phyloP scores from a whole-genome alignment of 2,113 vertebrate species.

The Tamias sibiricus region DNA sequence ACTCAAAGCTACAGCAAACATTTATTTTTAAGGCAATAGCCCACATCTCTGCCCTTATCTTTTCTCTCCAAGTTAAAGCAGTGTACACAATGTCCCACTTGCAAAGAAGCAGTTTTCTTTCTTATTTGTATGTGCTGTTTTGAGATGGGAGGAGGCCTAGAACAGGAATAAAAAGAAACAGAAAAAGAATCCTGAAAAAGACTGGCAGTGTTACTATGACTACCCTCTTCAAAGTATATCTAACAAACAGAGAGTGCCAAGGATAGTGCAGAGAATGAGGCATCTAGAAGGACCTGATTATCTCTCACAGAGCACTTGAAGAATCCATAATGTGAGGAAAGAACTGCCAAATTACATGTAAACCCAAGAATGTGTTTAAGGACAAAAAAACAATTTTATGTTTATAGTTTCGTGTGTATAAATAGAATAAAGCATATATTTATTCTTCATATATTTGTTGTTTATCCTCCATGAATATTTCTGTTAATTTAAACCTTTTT shows the following conservation, averaged over 20 bases:
- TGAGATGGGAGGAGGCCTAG: neutral
- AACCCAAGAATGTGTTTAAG: neutral
- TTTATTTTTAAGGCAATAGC: neutral
- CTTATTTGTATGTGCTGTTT: neutral
- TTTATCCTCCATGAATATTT: constrained; percentile 1
- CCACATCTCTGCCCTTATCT: neutral
- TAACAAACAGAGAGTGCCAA: neutral
- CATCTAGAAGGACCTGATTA: neutral
- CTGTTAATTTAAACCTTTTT: neutral
- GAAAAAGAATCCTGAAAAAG: neutral
- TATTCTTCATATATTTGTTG: neutral
- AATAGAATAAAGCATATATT: neutral
- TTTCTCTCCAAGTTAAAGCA: neutral
- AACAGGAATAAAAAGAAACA: neutral
- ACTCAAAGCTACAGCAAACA: neutral
- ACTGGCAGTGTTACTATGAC: neutral
- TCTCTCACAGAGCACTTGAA: neutral
- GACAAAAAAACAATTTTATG: neutral
- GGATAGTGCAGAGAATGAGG: neutral
- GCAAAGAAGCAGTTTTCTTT: neutral
- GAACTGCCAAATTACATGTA: neutral
- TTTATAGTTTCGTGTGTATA: neutral
- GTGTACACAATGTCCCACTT: neutral
- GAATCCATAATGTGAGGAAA: neutral
- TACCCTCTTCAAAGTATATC: neutral